Conservation (phyloP, 2,888 invertebrate species). For the Caradrina kadenii region DNA sequence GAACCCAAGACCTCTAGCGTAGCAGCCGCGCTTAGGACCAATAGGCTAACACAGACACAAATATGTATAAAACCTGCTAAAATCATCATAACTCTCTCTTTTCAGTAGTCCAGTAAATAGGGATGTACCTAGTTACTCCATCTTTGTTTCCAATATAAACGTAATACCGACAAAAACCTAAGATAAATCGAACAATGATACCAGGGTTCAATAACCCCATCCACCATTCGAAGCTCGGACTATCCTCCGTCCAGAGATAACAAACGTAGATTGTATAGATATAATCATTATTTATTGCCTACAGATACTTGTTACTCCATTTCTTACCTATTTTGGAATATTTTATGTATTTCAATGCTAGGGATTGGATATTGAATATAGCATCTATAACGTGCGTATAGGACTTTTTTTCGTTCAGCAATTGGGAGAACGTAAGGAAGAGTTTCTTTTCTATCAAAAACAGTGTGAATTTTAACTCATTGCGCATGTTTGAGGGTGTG, state of each 20-base stretch:
- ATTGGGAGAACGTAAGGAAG: neutral
- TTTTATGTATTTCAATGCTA: constrained; percentile 5
- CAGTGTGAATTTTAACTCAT: too few relatives aligned
- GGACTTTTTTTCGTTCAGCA: constrained; percentile 8
- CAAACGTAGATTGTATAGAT: constrained; percentile 56
- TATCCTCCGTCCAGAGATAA: constrained; percentile 44
- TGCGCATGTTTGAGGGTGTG: too few relatives aligned
- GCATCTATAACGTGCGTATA: neutral
- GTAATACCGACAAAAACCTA: neutral
- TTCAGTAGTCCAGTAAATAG: neutral
- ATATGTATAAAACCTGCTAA: too few relatives aligned
- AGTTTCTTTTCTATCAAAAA: neutral
- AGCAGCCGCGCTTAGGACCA: too few relatives aligned
- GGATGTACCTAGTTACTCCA: neutral
- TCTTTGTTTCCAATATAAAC: neutral
- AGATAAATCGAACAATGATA: constrained; percentile 15
- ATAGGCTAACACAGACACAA: too few relatives aligned
- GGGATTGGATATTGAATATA: constrained; percentile 21
- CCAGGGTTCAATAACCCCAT: constrained; percentile 27
- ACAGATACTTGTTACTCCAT: constrained; percentile 45
- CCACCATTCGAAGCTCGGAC: constrained; percentile 17
- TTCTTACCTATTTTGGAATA: constrained; percentile 25
- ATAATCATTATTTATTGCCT: constrained; percentile 60
- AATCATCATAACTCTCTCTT: too few relatives aligned
- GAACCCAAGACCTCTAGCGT: too few relatives aligned